phyloP scores from a whole-genome alignment of 2,888 invertebrate genomes.

The Drosophila crucigera region DNA sequence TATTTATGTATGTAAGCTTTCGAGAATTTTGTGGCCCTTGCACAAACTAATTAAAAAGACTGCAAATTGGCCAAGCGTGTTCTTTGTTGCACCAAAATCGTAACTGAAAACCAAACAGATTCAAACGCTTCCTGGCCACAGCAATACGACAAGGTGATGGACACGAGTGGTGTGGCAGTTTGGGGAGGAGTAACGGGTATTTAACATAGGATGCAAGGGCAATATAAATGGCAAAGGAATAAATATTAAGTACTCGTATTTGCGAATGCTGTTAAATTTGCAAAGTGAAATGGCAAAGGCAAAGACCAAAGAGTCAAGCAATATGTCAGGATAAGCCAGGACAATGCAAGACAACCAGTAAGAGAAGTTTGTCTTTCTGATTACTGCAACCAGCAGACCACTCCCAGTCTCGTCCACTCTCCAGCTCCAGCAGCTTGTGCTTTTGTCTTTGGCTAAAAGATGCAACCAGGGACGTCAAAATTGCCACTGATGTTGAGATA shows the following conservation, averaged over 20 bases:
- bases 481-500: neutral
- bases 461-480: conserved; percentile 4
- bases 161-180: neutral
- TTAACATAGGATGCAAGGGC: neutral
- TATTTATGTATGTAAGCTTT: conserved; percentile 29
- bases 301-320: conserved; percentile 33
- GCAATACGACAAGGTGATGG: neutral
- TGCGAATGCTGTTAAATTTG: conserved; percentile 53
- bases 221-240: conserved; percentile 64
- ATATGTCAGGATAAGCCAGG: conserved; percentile 27
- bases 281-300: conserved; percentile 44
- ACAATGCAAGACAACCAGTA: conserved; percentile 13
- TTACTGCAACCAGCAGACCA: neutral
- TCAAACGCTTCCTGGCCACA: conserved; percentile 30
- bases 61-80: conserved; percentile 50
- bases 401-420: neutral
- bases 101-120: conserved; percentile 51
- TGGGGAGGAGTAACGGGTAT: neutral
- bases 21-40: conserved; percentile 35
- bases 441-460: neutral
- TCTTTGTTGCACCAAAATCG: conserved; percentile 10
- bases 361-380: conserved; percentile 23
- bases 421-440: neutral
- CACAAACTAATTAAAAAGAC: conserved; percentile 69
- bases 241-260: conserved; percentile 66